These are phyloP conservation scores for Octodon degus DNA, from an alignment of 2,113 vertebrate species.

Conservation along the genomic window DNA sequence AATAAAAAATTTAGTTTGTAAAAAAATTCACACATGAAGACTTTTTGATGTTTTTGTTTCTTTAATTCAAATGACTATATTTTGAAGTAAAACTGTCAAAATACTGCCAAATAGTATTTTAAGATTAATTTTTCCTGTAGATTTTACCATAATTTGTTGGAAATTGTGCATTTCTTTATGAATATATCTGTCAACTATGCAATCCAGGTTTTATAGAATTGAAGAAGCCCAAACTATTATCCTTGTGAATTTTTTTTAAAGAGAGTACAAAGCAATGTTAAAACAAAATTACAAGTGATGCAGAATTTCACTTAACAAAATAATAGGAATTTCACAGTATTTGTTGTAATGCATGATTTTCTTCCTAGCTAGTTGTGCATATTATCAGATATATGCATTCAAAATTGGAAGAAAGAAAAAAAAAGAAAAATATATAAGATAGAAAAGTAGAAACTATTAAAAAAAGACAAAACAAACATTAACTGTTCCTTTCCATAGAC, in stretches of 20 bases:
- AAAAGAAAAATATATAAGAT: no score
- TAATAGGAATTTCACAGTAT: no score
- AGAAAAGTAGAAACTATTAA: no score
- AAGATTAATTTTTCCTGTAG: slow-evolving; percentile 71
- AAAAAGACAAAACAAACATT: no score
- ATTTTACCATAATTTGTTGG: slow-evolving; percentile 56
- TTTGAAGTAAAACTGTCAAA: slow-evolving; percentile 79
- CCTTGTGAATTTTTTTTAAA: slow-evolving; percentile 4
- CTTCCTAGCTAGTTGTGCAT: no score
- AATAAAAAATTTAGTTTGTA: slow-evolving; percentile 65
- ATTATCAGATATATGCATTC: no score
- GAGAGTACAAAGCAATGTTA: no score
- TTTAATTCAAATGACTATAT: slow-evolving; percentile 62
- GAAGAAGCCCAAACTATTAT: slow-evolving; percentile 18
- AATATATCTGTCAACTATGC: slow-evolving; percentile 61
- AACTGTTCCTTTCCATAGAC: no score
- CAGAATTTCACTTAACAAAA: no score
- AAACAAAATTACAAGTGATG: no score
- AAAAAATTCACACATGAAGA: slow-evolving; percentile 53
- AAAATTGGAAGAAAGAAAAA: no score
- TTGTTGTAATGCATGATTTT: no score
- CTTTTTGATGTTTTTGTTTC: slow-evolving; percentile 61
- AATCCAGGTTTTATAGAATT: slow-evolving; percentile 57
- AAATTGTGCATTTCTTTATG: slow-evolving; percentile 68
- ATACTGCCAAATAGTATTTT: slow-evolving; percentile 65